Evolutionary conservation across 2,888 invertebrate species (phyloP).

Genomic region (Acronicta aceris): DNA sequence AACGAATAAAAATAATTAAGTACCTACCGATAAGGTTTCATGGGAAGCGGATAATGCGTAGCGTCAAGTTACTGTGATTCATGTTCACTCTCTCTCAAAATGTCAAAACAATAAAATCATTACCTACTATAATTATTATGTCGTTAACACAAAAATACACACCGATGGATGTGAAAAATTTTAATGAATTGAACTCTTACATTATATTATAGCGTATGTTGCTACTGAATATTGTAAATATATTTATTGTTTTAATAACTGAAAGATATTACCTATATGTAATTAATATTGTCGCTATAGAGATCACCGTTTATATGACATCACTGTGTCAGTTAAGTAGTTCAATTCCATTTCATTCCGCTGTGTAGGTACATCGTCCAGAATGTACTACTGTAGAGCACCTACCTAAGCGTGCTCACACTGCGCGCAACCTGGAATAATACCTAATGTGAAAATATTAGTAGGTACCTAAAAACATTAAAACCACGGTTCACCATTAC

Average conservation of each 20-base stretch:
- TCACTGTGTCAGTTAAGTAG: slow-evolving; percentile 30
- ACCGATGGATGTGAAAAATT: slow-evolving; percentile 23
- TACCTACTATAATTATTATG: slow-evolving; percentile 9
- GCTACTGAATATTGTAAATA: slow-evolving; percentile 57
- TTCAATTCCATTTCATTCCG: slow-evolving; percentile 24
- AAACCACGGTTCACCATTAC: background rate
- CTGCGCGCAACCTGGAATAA: too few relatives aligned
- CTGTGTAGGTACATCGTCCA: background rate
- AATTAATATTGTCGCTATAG: slow-evolving; percentile 33
- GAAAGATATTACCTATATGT: slow-evolving; percentile 40
- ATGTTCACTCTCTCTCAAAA: slow-evolving; percentile 42
- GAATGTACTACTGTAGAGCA: slow-evolving; percentile 6
- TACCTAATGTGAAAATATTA: too few relatives aligned
- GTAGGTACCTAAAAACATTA: too few relatives aligned
- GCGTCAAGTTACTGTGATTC: slow-evolving; percentile 65
- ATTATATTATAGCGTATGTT: slow-evolving; percentile 47
- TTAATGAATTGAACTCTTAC: slow-evolving; percentile 52
- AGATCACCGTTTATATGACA: slow-evolving; percentile 30
- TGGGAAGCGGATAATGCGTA: slow-evolving; percentile 58
- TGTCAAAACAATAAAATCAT: slow-evolving; percentile 34
- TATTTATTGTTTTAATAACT: slow-evolving; percentile 50
- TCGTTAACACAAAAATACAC: slow-evolving; percentile 15
- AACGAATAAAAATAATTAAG: slow-evolving; percentile 61
- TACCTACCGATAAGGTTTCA: slow-evolving; percentile 68
- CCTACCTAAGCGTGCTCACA: slow-evolving; percentile 7